Evolutionary conservation across 37 sponge, comb jelly and placozoan genomes (phyloP).

Genomic region (Crambe crambe): DNA sequence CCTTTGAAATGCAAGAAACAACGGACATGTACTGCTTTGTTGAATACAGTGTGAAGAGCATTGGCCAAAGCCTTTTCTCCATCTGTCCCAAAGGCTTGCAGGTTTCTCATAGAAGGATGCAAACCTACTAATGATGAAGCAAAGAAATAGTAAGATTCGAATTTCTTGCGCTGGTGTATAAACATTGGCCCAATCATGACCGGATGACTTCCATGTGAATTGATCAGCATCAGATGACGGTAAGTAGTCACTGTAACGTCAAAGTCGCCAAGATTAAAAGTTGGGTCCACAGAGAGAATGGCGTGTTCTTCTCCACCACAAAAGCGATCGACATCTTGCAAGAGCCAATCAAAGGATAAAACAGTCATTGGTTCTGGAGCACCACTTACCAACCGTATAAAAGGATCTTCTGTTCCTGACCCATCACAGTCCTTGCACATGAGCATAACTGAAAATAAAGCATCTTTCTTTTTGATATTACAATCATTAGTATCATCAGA

Average conservation of each 20-base stretch:
- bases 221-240: conserved; percentile 8
- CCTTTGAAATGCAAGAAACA: conserved; percentile 23
- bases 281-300: conserved; percentile 23
- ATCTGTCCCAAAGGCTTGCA: conserved; percentile 13
- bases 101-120: not conserved
- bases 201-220: not conserved
- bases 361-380: conserved; percentile 25
- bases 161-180: conserved; percentile 12
- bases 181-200: conserved; percentile 37
- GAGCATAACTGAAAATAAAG: conserved; percentile 16
- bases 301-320: not conserved
- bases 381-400: conserved; percentile 15
- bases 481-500: not conserved
- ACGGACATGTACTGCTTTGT: conserved; percentile 14
- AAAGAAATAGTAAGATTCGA: conserved; percentile 30
- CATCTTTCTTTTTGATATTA: conserved; percentile 6
- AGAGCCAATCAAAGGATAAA: conserved; percentile 23
- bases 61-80: conserved; percentile 12
- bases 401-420: not conserved
- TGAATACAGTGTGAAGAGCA: not conserved
- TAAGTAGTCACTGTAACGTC: conserved; percentile 27
- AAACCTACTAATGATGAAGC: conserved; percentile 21
- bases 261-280: conserved; percentile 24
- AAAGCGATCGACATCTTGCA: conserved; percentile 28
- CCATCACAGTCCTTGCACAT: conserved; percentile 50